Conservation (phyloP, 1,140 invertebrate genomes). For the Zaprionus vittiger region DNA sequence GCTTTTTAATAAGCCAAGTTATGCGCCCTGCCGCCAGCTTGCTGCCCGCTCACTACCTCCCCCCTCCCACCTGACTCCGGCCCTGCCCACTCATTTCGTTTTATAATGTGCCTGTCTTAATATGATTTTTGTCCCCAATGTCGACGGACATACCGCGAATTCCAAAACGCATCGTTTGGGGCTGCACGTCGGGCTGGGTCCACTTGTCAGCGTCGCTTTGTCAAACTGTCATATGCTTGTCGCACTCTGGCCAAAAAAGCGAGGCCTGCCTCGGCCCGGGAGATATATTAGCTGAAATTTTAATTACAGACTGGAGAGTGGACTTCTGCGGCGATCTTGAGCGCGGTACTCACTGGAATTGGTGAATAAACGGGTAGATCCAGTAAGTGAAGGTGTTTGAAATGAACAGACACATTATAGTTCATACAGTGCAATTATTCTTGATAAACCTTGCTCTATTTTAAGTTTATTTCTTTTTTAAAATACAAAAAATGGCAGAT, state of each 20-base stretch:
- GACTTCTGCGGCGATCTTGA: neutral
- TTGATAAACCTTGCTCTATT: too few species aligned
- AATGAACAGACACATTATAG: too few species aligned
- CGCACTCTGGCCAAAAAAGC: conserved; percentile 56
- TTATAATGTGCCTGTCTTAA: conserved; percentile 80
- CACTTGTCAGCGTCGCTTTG: conserved; percentile 70
- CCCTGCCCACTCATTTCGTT: conserved; percentile 46
- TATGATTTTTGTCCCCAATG: conserved; percentile 76
- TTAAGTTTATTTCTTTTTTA: neutral
- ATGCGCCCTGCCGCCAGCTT: conserved; percentile 21
- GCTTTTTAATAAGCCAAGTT: conserved; percentile 62
- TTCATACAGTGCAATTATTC: too few species aligned
- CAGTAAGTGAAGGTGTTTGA: neutral
- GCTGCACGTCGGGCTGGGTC: conserved; percentile 20
- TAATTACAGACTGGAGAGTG: conserved; percentile 60
- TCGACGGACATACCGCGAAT: conserved; percentile 66
- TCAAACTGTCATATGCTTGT: conserved; percentile 83
- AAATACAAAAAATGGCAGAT: neutral
- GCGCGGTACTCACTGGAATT: neutral
- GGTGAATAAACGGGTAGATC: neutral
- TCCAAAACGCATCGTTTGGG: conserved; percentile 73
- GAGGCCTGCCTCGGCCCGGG: neutral
- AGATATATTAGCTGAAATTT: conserved; percentile 83
- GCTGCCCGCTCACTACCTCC: neutral
- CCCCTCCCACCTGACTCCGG: neutral